Evolutionary conservation across 2,888 invertebrate genomes (phyloP).

Genomic region (Cheilosia impressa): DNA sequence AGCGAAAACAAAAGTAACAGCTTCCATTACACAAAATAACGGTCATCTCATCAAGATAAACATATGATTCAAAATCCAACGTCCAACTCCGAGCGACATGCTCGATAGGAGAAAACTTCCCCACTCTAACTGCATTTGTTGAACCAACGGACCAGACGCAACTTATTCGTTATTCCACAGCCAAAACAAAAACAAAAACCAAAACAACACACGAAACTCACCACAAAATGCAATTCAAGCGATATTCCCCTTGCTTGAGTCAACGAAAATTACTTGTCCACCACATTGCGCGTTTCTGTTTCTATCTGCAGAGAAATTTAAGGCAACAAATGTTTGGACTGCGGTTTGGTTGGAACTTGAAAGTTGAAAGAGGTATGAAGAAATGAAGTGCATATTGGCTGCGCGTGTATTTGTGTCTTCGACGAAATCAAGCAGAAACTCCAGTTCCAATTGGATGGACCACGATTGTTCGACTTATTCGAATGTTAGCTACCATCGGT

Average conservation of each 20-base stretch:
- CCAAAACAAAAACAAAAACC: not conserved
- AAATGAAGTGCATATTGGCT: slow-evolving; percentile 32
- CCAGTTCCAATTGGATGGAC: slow-evolving; percentile 76
- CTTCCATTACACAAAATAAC: not conserved
- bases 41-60: not conserved
- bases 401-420: slow-evolving; percentile 49
- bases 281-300: slow-evolving; percentile 54
- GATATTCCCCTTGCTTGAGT: slow-evolving; percentile 29
- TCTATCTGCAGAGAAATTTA: slow-evolving; percentile 67
- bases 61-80: not conserved
- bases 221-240: slow-evolving; percentile 34
- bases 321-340: slow-evolving; percentile 8
- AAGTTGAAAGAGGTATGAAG: slow-evolving; percentile 11
- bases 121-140: not conserved
- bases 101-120: slow-evolving; percentile 57
- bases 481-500: slow-evolving; percentile 77
- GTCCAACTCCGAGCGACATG: slow-evolving; percentile 29
- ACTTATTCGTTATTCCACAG: not conserved
- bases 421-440: slow-evolving; percentile 73
- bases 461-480: slow-evolving; percentile 77
- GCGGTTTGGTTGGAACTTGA: slow-evolving; percentile 13
- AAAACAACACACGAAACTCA: slow-evolving; percentile 18
- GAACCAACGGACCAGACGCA: not conserved
- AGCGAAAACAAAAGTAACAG: too few relatives aligned
- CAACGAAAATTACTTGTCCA: slow-evolving; percentile 26